Evolutionary conservation across 1,140 invertebrate genomes (phyloP).

Genomic region (Aphaenogaster floridana): DNA sequence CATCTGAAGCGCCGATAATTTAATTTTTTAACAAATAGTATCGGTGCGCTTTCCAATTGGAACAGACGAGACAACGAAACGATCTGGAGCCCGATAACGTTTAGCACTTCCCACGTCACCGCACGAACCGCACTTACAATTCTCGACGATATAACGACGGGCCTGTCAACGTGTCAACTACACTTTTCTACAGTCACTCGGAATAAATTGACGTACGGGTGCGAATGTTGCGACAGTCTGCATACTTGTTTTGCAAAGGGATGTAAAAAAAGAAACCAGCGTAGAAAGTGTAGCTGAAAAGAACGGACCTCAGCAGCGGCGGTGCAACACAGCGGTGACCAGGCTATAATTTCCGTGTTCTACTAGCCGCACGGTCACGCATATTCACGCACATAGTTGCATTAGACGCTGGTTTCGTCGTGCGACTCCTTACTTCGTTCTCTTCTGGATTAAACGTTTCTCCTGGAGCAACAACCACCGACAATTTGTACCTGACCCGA

Average conservation of each 20-base stretch:
- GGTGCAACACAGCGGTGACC: conserved; percentile 8
- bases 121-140: conserved; percentile 13
- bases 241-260: conserved; percentile 20
- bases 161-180: conserved; percentile 27
- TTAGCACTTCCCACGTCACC: conserved; percentile 12
- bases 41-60: conserved; percentile 27
- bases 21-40: conserved; percentile 40
- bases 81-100: not conserved
- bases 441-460: conserved; percentile 44
- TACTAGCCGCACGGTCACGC: conserved; percentile 49
- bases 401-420: conserved; percentile 5
- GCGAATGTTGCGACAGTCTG: conserved; percentile 8
- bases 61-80: conserved; percentile 3
- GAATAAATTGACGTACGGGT: conserved; percentile 2
- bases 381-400: conserved; percentile 38
- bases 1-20: conserved; percentile 32
- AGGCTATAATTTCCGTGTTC: conserved; percentile 64
- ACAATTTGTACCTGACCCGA: conserved; percentile 48
- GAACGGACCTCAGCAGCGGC: not conserved
- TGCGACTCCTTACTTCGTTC: conserved; percentile 24
- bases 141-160: not conserved
- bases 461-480: not conserved
- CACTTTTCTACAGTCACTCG: conserved; percentile 1
- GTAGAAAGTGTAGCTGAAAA: conserved; percentile 50
- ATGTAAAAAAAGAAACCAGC: conserved; percentile 25